Evolutionary conservation across 2,888 invertebrate species (phyloP).

Genomic region (Tortricodes alternella): DNA sequence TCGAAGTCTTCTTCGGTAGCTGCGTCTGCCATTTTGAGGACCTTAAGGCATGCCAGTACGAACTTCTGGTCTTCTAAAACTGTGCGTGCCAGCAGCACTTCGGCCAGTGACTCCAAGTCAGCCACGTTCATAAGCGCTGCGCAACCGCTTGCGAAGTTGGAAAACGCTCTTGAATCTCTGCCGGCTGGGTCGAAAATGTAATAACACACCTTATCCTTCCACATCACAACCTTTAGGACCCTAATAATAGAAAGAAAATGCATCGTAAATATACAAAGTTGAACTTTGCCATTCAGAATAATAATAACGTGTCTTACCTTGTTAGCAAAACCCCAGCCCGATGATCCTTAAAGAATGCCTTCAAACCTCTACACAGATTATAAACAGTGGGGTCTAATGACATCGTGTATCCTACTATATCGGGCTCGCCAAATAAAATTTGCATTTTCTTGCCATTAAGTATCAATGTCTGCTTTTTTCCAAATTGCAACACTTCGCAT

Average conservation of each 20-base stretch:
- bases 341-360: conserved; percentile 80
- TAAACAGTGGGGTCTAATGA: conserved; percentile 71
- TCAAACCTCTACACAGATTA: conserved; percentile 79
- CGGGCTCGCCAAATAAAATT: conserved; percentile 68
- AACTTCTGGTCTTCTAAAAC: conserved; percentile 76
- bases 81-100: conserved; percentile 75
- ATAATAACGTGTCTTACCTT: conserved; percentile 44
- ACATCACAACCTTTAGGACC: conserved; percentile 77
- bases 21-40: conserved; percentile 71
- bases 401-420: conserved; percentile 76
- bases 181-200: conserved; percentile 86
- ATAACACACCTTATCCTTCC: conserved; percentile 83
- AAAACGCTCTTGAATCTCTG: conserved; percentile 76
- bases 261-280: too few relatives aligned
- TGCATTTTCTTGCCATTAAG: conserved; percentile 72
- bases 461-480: conserved; percentile 67
- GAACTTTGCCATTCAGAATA: not conserved
- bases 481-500: conserved; percentile 72
- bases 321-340: conserved; percentile 76
- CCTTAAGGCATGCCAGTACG: conserved; percentile 72
- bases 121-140: conserved; percentile 83
- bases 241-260: conserved; percentile 41
- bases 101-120: conserved; percentile 72
- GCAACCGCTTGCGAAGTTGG: conserved; percentile 74
- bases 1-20: conserved; percentile 72